Evolutionary conservation across 2,113 vertebrate genomes (phyloP).

Genomic region (Ciconia maguari): DNA sequence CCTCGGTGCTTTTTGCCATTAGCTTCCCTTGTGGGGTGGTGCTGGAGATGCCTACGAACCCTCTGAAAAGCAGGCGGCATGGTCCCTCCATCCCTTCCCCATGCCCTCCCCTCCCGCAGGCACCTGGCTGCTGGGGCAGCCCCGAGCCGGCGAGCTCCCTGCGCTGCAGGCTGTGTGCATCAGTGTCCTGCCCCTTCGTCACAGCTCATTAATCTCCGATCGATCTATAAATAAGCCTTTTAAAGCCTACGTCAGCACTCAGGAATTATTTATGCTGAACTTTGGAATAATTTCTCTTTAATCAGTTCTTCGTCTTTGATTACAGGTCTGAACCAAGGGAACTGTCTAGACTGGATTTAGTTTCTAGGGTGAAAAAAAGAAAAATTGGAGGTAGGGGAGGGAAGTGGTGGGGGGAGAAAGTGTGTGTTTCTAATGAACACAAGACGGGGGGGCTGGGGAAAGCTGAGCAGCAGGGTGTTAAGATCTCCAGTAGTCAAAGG

Average conservation of each 20-base stretch:
- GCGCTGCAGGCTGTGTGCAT: neutral
- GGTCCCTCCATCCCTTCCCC: neutral
- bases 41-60: neutral
- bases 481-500: constrained; percentile 68
- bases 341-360: constrained; percentile 66
- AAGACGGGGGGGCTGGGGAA: constrained; percentile 1
- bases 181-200: neutral
- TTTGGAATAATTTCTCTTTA: constrained; percentile 44
- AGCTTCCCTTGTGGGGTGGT: neutral
- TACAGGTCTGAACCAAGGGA: constrained; percentile 30
- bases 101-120: neutral
- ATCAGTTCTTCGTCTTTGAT: constrained; percentile 57
- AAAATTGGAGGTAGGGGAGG: constrained; percentile 19
- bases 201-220: constrained; percentile 30
- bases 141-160: neutral
- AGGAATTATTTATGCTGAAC: constrained; percentile 47
- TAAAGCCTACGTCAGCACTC: neutral
- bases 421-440: constrained; percentile 48
- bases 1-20: neutral
- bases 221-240: constrained; percentile 33
- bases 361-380: constrained; percentile 46
- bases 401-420: neutral
- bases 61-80: neutral
- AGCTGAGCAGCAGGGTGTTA: constrained; percentile 35
- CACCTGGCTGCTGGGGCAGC: neutral